Evolutionary conservation across 2,113 vertebrate species (phyloP), one percentile per base, ranked within the genome.

Genomic region (Plestiodon gilberti): DNA sequence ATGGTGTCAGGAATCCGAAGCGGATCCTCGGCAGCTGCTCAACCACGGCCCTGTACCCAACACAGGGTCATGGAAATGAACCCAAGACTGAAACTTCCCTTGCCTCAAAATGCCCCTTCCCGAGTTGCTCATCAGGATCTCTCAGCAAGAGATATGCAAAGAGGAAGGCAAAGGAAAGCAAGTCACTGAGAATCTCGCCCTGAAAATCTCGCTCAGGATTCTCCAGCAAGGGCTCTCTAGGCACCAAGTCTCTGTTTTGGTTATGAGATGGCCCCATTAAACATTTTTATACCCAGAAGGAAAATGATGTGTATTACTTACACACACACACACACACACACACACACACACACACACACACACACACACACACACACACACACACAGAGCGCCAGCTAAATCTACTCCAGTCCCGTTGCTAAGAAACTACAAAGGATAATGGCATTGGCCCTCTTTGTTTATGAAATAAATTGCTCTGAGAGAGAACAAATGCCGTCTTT

Each of bases 351-450:
- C 83, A 69, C 73, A 85, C 55, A 79, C 0, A 67, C 78, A 78
- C 3, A 1, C 82, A 48, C 43, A 86, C 64, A 80, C 0, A 71
- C 84, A 82, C 3, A 0, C 83, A 69, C 73, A 85, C 55, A 79
- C 0, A 67, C 78, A 78, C 3, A 1, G 82, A 48, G 15, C 64
- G 15, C 43, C 82, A 40, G 52, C 38, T 40, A 69, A 57, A 65
- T 22, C 0, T 86, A 81, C 88, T 90, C 85, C 35, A 22, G 84
- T 83, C 59, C 91, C 61, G 95, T 93, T 94, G 95, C 96, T 89
- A 87, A 94, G 95, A 48, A 91, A 90, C 95, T 78, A 22, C 33
- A 35, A 48, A 78, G 92, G 90, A 76, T 83, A 64, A 82, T 43
- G 78, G 84, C 89, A 83, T 71, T 78, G 81, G 90, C 69, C 78